A percentile compares a stretch with the other conserved stretches of the same genome.
These are phyloP conservation scores for Tragelaphus scriptus DNA, from an alignment of 2,113 vertebrate genomes.

Conservation along the genomic window DNA sequence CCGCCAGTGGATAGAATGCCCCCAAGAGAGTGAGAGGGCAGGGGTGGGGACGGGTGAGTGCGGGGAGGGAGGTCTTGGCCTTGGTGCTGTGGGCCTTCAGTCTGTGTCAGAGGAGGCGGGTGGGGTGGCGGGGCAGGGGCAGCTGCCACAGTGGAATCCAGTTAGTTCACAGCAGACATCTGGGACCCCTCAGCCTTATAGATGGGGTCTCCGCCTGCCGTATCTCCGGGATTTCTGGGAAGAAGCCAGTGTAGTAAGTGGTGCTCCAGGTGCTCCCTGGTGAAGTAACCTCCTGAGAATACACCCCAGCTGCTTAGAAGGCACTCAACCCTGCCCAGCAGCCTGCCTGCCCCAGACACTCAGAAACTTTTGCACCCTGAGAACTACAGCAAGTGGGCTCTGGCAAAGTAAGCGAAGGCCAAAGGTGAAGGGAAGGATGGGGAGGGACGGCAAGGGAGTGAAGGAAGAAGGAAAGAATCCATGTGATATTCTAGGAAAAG, in stretches of 20 bases:
- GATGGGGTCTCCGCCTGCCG: not conserved
- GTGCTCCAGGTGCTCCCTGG: not conserved
- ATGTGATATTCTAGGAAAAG: rapidly evolving
- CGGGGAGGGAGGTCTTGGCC: not conserved
- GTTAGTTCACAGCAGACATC: not conserved
- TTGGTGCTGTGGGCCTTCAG: not conserved
- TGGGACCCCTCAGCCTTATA: not conserved
- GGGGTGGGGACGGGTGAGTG: not conserved
- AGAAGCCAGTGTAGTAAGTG: not conserved
- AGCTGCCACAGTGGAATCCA: not conserved
- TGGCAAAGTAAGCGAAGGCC: not conserved
- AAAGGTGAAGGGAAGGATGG: not conserved
- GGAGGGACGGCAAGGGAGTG: not conserved
- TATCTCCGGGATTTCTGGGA: not conserved
- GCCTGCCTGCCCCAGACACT: not conserved
- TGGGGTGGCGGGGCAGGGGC: rapidly evolving
- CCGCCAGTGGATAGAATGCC: not conserved
- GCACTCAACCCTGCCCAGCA: not conserved
- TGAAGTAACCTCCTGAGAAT: not conserved
- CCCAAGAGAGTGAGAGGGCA: not conserved
- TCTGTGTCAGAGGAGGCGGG: rapidly evolving
- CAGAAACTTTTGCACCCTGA: not conserved
- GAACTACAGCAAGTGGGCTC: not conserved
- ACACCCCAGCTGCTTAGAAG: not conserved
- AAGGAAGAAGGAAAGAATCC: not conserved